These are phyloP conservation scores for Pituophis catenifer DNA, from an alignment of 2,113 vertebrate genomes.

Conservation along the genomic window DNA sequence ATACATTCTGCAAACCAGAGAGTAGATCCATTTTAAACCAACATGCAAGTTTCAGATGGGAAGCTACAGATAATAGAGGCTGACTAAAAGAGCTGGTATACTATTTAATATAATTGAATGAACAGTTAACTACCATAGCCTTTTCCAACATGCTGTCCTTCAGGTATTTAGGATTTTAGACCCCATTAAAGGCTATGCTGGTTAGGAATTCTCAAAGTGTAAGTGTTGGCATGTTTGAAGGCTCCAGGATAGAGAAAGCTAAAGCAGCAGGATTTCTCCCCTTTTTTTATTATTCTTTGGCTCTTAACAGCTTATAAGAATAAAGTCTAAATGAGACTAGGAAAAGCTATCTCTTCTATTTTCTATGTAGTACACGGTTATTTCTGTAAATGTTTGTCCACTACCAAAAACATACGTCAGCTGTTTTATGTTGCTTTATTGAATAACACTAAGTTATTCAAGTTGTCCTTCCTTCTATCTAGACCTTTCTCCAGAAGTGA, in stretches of 20 bases:
- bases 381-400: neutral
- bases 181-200: neutral
- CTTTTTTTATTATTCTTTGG: neutral
- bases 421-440: neutral
- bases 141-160: neutral
- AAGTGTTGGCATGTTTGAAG: neutral
- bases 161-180: neutral
- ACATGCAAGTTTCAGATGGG: neutral
- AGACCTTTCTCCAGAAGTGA: neutral
- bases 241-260: neutral
- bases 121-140: neutral
- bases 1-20: neutral
- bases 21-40: neutral
- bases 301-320: neutral
- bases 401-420: neutral
- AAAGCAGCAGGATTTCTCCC: neutral
- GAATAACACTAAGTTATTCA: neutral
- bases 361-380: neutral
- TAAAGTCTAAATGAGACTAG: neutral
- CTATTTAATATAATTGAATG: neutral
- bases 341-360: neutral
- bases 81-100: neutral
- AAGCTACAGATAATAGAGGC: neutral
- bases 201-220: neutral
- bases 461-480: neutral